Evolutionary conservation across 1,140 invertebrate species (phyloP).

Genomic region (Platyura marginata): DNA sequence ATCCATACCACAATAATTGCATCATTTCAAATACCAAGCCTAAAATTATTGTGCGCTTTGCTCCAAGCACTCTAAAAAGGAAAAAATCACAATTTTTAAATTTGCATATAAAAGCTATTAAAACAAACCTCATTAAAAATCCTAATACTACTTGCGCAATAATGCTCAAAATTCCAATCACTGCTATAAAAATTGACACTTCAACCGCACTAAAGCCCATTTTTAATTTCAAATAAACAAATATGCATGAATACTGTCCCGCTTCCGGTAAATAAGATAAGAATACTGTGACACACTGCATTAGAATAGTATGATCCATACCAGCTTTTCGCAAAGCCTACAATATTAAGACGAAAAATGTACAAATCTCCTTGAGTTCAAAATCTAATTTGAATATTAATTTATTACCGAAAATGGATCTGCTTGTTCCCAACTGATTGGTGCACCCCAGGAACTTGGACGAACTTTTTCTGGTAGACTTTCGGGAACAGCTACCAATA

Average conservation of each 20-base stretch:
- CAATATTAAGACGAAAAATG: conserved; percentile 5
- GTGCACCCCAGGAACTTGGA: conserved; percentile 55
- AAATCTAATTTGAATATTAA: background rate
- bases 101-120: background rate
- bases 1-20: conserved; percentile 93
- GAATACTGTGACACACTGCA: conserved; percentile 94
- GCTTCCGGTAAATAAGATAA: conserved; percentile 96
- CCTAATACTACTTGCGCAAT: conserved; percentile 83
- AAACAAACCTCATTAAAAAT: conserved; percentile 62
- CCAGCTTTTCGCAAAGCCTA: conserved; percentile 81
- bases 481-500: conserved; percentile 93
- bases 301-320: conserved; percentile 87
- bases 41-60: conserved; percentile 94
- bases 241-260: conserved; percentile 98
- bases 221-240: conserved; percentile 95
- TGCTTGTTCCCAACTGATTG: conserved; percentile 89
- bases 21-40: conserved; percentile 92
- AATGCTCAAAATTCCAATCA: conserved; percentile 91
- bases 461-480: conserved; percentile 87
- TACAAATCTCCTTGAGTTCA: no score
- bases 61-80: conserved; percentile 46
- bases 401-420: conserved; percentile 80
- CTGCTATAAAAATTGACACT: conserved; percentile 94
- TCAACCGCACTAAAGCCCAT: conserved; percentile 90
- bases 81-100: no score